phyloP scores from a whole-genome alignment of 1,140 invertebrate species.

The Halotydeus destructor region DNA sequence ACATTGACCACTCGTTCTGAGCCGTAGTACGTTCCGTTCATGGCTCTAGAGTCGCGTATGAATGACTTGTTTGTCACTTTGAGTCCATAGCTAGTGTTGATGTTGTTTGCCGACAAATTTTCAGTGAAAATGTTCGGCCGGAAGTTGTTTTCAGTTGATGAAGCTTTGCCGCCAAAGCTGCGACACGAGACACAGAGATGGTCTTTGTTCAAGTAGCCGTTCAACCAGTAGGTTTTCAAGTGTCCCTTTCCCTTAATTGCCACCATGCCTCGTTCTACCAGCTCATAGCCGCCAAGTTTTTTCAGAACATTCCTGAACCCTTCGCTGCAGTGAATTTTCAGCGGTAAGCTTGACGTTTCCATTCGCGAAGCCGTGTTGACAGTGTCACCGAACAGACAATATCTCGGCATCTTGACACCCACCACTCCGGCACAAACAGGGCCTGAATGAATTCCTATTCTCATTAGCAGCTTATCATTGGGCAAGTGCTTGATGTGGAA shows the following conservation, averaged over 20 bases:
- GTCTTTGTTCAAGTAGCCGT: too few relatives aligned
- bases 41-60: too few relatives aligned
- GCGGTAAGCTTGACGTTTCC: conserved; percentile 37
- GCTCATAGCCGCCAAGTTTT: conserved; percentile 53
- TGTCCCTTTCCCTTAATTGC: conserved; percentile 28
- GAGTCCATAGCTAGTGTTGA: too few relatives aligned
- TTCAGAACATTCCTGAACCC: conserved; percentile 64
- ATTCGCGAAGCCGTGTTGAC: conserved; percentile 31
- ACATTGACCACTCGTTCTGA: too few relatives aligned
- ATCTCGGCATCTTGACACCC: conserved; percentile 68
- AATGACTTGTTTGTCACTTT: too few relatives aligned
- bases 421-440: conserved; percentile 41
- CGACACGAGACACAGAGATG: too few relatives aligned
- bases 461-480: conserved; percentile 66
- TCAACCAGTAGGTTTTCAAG: conserved; percentile 24
- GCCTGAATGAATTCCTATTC: conserved; percentile 79
- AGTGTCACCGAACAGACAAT: conserved; percentile 70
- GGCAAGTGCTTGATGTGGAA: conserved; percentile 80
- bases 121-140: too few relatives aligned
- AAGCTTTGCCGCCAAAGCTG: too few relatives aligned
- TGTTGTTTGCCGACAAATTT: too few relatives aligned
- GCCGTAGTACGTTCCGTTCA: too few relatives aligned
- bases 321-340: conserved; percentile 70
- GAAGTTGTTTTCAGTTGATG: too few relatives aligned
- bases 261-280: conserved; percentile 44